Percentiles rank a stretch among this genome's conserved stretches.
These are phyloP conservation scores for Eupithecia subfuscata DNA, from an alignment of 2,888 invertebrate genomes.

Conservation along the genomic window DNA sequence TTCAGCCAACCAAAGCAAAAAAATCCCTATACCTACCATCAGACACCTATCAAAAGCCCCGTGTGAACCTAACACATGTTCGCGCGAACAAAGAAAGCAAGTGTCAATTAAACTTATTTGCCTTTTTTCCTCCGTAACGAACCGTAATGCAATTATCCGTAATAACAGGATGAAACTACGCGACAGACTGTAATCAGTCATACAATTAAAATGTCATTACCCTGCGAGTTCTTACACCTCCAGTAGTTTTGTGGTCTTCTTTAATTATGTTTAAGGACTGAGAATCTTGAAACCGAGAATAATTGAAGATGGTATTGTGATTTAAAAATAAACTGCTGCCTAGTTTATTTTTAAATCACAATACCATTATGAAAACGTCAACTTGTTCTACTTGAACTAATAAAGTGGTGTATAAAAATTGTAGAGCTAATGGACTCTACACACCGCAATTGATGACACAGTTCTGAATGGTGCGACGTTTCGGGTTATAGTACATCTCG, in stretches of 20 bases:
- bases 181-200: constrained; percentile 76
- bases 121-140: constrained; percentile 79
- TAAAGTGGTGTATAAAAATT: not conserved
- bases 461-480: no score
- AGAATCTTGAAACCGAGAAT: constrained; percentile 26
- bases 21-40: not conserved
- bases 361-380: not conserved
- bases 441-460: not conserved
- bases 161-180: constrained; percentile 82
- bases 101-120: constrained; percentile 80
- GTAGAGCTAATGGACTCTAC: not conserved
- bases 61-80: constrained; percentile 76
- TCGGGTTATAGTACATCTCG: no score
- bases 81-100: constrained; percentile 77
- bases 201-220: constrained; percentile 84
- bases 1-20: not conserved
- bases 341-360: not conserved
- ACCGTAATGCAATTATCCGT: constrained; percentile 83
- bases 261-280: constrained; percentile 57
- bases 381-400: not conserved
- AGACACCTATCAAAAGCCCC: constrained; percentile 31
- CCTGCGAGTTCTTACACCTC: constrained; percentile 76
- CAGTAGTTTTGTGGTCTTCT: constrained; percentile 47
- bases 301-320: constrained; percentile 19
- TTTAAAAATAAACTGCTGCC: not conserved